Evolutionary conservation across 1,140 invertebrate species (phyloP).

Genomic region (Adelges cooleyi): DNA sequence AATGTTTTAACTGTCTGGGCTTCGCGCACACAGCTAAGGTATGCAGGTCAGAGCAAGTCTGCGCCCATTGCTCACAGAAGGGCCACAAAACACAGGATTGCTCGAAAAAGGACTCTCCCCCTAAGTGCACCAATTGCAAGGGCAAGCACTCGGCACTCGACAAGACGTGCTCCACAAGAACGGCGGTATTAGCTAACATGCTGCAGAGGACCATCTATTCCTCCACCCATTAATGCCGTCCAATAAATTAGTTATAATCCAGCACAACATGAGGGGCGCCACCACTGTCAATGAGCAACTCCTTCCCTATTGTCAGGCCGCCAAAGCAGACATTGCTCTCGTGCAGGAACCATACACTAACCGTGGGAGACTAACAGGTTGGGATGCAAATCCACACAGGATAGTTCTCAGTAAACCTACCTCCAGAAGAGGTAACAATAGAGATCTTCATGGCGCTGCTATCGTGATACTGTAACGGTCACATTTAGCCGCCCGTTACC

Average conservation of each 20-base stretch:
- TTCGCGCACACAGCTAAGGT: conserved; percentile 23
- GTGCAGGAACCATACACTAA: background rate
- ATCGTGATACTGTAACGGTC: background rate
- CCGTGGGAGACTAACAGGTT: background rate
- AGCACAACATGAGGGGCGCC: background rate
- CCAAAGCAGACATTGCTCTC: background rate
- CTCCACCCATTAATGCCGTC: background rate
- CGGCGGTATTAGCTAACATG: background rate
- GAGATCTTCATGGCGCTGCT: background rate
- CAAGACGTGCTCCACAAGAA: background rate
- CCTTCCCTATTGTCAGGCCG: background rate
- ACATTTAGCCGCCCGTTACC: too few relatives aligned
- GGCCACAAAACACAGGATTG: background rate
- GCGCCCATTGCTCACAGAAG: background rate
- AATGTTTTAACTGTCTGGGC: conserved; percentile 30
- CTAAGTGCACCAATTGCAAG: background rate
- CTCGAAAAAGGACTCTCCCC: background rate
- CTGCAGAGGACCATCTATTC: background rate
- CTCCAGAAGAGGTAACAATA: background rate
- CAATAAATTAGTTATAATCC: background rate
- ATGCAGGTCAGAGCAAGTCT: background rate
- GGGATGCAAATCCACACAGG: background rate
- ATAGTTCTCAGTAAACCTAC: background rate
- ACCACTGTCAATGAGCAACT: background rate
- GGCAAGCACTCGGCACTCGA: background rate